phyloP scores from a whole-genome alignment of 2,113 vertebrate genomes.

The Centropristis striata region DNA sequence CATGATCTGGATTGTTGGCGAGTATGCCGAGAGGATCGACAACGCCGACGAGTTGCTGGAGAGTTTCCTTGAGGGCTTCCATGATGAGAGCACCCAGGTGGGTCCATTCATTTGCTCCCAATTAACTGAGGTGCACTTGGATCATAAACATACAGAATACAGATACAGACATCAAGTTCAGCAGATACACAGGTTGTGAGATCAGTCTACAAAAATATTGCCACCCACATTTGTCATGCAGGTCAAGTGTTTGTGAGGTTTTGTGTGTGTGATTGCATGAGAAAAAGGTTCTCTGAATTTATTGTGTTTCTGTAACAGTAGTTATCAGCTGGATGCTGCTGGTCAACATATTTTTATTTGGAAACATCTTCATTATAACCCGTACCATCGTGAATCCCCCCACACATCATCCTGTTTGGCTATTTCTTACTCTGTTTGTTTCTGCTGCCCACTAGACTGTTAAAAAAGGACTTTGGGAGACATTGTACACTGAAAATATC shows the following conservation, averaged over 20 bases:
- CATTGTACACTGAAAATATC: neutral
- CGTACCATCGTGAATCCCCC: no score
- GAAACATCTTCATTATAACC: no score
- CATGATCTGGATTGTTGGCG: constrained; percentile 99
- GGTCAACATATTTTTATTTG: no score
- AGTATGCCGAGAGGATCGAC: constrained; percentile 98
- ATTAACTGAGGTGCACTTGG: neutral
- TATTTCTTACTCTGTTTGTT: neutral
- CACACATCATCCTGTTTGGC: neutral
- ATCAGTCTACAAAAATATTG: no score
- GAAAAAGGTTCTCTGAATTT: no score
- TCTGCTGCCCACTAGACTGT: neutral
- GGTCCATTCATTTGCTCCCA: neutral
- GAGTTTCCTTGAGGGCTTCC: constrained; percentile 98
- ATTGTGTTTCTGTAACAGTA: no score
- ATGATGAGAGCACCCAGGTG: constrained; percentile 99
- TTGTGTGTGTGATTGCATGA: no score
- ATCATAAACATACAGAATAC: neutral
- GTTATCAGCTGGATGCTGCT: no score
- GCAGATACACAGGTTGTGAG: neutral
- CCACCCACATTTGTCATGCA: no score
- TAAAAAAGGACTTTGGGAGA: neutral
- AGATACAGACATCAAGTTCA: neutral
- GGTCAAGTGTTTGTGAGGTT: no score
- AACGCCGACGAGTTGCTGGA: constrained; percentile 98